Conservation (phyloP, 1,140 invertebrate genomes). For the Zaprionus lachaisei region DNA sequence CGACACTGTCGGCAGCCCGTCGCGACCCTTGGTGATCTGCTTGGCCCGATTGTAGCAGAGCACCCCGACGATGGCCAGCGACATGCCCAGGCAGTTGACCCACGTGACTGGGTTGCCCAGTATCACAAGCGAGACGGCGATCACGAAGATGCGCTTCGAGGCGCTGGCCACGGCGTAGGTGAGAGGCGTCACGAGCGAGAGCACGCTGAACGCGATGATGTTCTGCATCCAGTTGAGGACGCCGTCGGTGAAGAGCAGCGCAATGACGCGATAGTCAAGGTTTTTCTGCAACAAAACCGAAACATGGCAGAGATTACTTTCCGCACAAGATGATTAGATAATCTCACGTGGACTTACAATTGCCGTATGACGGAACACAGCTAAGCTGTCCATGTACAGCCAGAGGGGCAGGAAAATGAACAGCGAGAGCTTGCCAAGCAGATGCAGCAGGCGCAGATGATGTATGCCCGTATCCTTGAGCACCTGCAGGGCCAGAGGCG, state of each 20-base stretch:
- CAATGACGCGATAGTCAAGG: conserved; percentile 86
- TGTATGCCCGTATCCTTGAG: conserved; percentile 95
- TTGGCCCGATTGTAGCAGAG: conserved; percentile 92
- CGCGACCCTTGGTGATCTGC: conserved; percentile 60
- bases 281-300: conserved; percentile 77
- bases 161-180: conserved; percentile 98
- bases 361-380: conserved; percentile 87
- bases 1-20: conserved; percentile 55
- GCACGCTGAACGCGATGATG: conserved; percentile 96
- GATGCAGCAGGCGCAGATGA: conserved; percentile 93
- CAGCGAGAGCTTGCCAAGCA: conserved; percentile 91
- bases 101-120: conserved; percentile 96
- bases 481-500: conserved; percentile 86
- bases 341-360: conserved; percentile 66
- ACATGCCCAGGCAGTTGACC: conserved; percentile 95
- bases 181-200: conserved; percentile 94
- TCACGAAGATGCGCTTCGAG: conserved; percentile 97
- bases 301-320: conserved; percentile 1
- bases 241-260: conserved; percentile 92
- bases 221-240: conserved; percentile 97
- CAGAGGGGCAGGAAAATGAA: conserved; percentile 95
- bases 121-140: conserved; percentile 94
- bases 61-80: conserved; percentile 95
- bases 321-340: neutral
- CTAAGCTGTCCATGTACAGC: conserved; percentile 90